phyloP scores from a whole-genome alignment of 2,797 vertebrate genomes.

The Simalia tracyae region DNA sequence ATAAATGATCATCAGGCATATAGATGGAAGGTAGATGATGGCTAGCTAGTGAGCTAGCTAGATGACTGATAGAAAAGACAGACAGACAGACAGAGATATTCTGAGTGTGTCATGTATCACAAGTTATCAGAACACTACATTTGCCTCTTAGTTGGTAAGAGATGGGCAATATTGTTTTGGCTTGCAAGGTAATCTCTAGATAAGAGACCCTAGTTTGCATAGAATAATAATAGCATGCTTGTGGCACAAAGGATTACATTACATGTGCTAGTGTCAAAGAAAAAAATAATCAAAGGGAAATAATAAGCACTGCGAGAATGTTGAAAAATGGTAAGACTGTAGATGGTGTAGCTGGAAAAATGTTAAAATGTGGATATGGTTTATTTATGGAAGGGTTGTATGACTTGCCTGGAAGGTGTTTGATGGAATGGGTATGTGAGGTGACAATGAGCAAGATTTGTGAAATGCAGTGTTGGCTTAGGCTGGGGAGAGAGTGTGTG shows the following conservation, averaged over 20 bases:
- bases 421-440: background rate
- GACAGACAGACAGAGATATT: background rate
- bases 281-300: background rate
- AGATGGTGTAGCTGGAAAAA: background rate
- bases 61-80: background rate
- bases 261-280: background rate
- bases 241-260: background rate
- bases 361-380: background rate
- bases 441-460: background rate
- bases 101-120: background rate
- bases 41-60: background rate
- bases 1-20: constrained; percentile 30
- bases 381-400: background rate
- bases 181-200: background rate
- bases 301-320: background rate
- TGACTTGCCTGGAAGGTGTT: background rate
- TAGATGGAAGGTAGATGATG: background rate
- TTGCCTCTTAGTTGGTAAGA: background rate
- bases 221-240: background rate
- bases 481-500: background rate
- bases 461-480: background rate
- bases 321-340: background rate
- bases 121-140: background rate
- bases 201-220: background rate
- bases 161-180: background rate